phyloP scores from a whole-genome alignment of 2,113 vertebrate genomes.

The Pan troglodytes region NHGRI_mPanTro3-v2.1_pri NC_072404.2:16214501-16215000 shows the following conservation, averaged over 20 bases:
- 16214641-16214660: neutral
- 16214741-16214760: neutral
- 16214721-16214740: too few species aligned
- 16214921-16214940: neutral
- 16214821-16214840: neutral
- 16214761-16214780: neutral
- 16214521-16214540: neutral
- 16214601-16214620: neutral
- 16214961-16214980: conserved; percentile 19
- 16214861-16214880: neutral
- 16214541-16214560: neutral
- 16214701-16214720: neutral
- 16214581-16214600: neutral
- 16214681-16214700: neutral
- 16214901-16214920: neutral
- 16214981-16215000: conserved; percentile 36
- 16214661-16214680: neutral
- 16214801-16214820: neutral
- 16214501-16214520: neutral
- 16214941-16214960: neutral
- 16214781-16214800: neutral
- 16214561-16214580: neutral
- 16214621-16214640: neutral
- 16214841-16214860: neutral
- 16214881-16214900: neutral